Percentiles rank a stretch among this genome's conserved stretches.
phyloP scores from a whole-genome alignment of 2,113 vertebrate genomes.

The Pseudonaja textilis region DNA sequence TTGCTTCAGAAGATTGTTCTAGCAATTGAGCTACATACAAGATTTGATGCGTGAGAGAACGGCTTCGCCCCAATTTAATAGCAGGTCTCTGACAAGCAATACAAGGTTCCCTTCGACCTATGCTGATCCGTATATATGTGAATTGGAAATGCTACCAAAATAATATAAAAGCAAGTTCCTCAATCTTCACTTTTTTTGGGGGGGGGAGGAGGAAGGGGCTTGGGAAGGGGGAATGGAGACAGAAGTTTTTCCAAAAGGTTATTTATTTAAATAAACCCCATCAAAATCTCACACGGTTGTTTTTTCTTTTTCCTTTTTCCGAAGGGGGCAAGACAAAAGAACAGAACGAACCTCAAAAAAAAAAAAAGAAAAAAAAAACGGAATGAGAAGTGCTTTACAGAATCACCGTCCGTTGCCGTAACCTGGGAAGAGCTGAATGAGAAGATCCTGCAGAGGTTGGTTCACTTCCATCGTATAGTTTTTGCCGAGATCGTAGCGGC shows the following conservation, averaged over 20 bases:
- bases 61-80: neutral
- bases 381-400: conserved; percentile 59
- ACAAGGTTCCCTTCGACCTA: conserved; percentile 20
- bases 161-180: conserved; percentile 42
- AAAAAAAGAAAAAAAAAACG: neutral
- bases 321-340: neutral
- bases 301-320: neutral
- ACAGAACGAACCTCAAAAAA: neutral
- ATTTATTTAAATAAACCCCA: conserved; percentile 67
- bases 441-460: conserved; percentile 82
- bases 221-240: conserved; percentile 6
- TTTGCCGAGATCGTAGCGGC: conserved; percentile 88
- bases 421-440: conserved; percentile 93
- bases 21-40: conserved; percentile 50
- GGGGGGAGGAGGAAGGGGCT: neutral
- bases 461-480: conserved; percentile 85
- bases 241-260: conserved; percentile 33
- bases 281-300: conserved; percentile 22
- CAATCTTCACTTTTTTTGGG: conserved; percentile 30
- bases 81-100: conserved; percentile 43
- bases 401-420: conserved; percentile 93
- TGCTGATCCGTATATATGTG: conserved; percentile 36
- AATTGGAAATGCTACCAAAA: conserved; percentile 5
- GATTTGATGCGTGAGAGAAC: neutral
- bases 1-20: conserved; percentile 51